Evolutionary conservation across 2,797 vertebrate genomes (phyloP).

Genomic region (Cyclopterus lumpus): DNA sequence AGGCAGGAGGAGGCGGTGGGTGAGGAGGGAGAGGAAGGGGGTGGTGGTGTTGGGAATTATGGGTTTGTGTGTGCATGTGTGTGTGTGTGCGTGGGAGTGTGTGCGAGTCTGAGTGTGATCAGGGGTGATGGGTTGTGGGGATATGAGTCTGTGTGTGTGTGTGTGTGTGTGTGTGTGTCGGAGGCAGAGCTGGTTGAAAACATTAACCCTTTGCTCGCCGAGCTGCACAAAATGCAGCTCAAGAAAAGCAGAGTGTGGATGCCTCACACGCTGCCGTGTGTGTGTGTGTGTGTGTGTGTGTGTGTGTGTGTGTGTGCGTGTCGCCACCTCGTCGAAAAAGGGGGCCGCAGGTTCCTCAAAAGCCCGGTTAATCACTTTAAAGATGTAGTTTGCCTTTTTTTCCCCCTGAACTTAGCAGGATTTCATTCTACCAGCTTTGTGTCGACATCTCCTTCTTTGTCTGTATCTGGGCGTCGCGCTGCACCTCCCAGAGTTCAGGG

Average conservation of each 20-base stretch:
- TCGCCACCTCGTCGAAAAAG: constrained; percentile 33
- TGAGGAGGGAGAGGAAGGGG: constrained; percentile 31
- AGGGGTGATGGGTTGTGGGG: constrained; percentile 55
- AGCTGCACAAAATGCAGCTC: constrained; percentile 63
- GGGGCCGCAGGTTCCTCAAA: no score
- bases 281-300: constrained; percentile 12
- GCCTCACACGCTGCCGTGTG: constrained; percentile 50
- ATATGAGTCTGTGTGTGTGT: constrained; percentile 17
- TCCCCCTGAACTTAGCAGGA: constrained; percentile 26
- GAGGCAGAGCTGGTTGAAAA: constrained; percentile 81
- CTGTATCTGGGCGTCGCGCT: not conserved
- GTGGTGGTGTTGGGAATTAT: constrained; percentile 76
- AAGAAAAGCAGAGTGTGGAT: constrained; percentile 55
- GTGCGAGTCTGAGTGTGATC: constrained; percentile 41
- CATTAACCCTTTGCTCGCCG: constrained; percentile 80
- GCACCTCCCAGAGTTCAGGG: constrained; percentile 15
- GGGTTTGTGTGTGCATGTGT: constrained; percentile 67
- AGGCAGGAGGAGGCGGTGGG: constrained; percentile 60
- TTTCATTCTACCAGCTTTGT: constrained; percentile 5
- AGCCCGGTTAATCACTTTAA: constrained; percentile 46
- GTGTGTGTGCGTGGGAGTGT: constrained; percentile 27
- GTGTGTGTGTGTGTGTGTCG: constrained; percentile 62
- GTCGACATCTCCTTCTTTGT: constrained; percentile 25
- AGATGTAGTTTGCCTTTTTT: constrained; percentile 44
- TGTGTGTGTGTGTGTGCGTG: not conserved